A percentile compares a stretch with the other conserved stretches of the same genome.
Evolutionary conservation across 2,888 invertebrate genomes (phyloP).

Genomic region (Siphonodentalium dalli): DNA sequence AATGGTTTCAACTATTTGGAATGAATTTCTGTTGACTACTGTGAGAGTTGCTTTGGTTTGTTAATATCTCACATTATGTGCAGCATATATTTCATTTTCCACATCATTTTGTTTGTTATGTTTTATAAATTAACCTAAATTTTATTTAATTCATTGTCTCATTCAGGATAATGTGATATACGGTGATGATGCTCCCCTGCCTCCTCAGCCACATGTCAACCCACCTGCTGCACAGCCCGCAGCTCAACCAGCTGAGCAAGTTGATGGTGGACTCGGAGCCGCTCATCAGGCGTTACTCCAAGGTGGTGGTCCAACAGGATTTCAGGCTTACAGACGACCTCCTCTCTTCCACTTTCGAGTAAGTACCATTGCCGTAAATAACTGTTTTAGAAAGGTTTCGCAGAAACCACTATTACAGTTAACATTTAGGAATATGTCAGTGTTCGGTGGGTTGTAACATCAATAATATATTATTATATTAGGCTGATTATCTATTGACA

Average conservation of each 20-base stretch:
- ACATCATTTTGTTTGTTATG: too few relatives aligned
- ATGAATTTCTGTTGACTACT: too few relatives aligned
- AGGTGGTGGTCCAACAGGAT: constrained; percentile 78
- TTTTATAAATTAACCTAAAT: too few relatives aligned
- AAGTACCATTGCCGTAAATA: constrained; percentile 8
- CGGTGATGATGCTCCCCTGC: constrained; percentile 32
- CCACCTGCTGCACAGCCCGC: constrained; percentile 21
- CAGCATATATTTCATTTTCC: too few relatives aligned
- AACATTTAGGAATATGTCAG: neutral
- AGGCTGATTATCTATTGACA: too few relatives aligned
- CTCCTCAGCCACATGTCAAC: constrained; percentile 11
- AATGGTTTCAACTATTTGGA: too few relatives aligned
- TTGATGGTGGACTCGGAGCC: constrained; percentile 45
- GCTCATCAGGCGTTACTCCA: constrained; percentile 72
- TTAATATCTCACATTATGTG: too few relatives aligned
- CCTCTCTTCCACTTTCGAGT: constrained; percentile 47
- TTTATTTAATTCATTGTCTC: too few relatives aligned
- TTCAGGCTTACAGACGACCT: constrained; percentile 86
- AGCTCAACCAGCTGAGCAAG: constrained; percentile 28
- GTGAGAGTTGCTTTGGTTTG: too few relatives aligned
- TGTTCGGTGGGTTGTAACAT: constrained; percentile 4
- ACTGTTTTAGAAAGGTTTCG: neutral
- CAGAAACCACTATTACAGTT: neutral
- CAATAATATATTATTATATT: neutral
- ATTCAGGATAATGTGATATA: constrained; percentile 47